Evolutionary conservation across 2,113 vertebrate genomes (phyloP).

Genomic region (Picathartes gymnocephalus): DNA sequence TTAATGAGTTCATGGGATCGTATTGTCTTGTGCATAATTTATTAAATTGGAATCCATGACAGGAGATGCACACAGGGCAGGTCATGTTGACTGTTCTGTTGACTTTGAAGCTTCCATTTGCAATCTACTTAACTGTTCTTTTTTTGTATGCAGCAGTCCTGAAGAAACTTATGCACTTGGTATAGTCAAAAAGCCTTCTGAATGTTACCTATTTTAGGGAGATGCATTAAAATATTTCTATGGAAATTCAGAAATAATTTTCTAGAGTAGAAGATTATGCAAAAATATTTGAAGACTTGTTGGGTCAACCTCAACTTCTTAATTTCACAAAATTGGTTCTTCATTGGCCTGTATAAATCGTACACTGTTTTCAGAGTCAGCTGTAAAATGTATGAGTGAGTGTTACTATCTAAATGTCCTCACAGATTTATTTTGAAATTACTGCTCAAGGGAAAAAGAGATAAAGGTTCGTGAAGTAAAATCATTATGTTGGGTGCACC

Average conservation of each 20-base stretch:
- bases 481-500: not conserved
- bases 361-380: not conserved
- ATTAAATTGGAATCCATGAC: not conserved
- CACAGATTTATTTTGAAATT: not conserved
- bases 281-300: not conserved
- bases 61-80: not conserved
- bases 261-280: not conserved
- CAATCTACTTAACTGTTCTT: not conserved
- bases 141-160: not conserved
- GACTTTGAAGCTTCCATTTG: constrained; percentile 7
- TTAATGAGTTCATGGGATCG: not conserved
- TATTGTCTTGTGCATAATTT: not conserved
- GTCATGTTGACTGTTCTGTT: constrained; percentile 13
- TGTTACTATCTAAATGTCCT: not conserved
- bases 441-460: not conserved
- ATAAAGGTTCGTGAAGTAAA: not conserved
- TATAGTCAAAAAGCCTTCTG: not conserved
- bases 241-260: not conserved
- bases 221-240: not conserved
- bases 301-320: not conserved
- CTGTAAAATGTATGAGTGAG: not conserved
- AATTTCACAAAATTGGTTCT: not conserved
- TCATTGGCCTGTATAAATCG: not conserved
- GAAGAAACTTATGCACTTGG: not conserved
- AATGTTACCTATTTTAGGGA: not conserved